phyloP scores from a whole-genome alignment of 2,113 vertebrate genomes.

The Mixornis gularis region DNA sequence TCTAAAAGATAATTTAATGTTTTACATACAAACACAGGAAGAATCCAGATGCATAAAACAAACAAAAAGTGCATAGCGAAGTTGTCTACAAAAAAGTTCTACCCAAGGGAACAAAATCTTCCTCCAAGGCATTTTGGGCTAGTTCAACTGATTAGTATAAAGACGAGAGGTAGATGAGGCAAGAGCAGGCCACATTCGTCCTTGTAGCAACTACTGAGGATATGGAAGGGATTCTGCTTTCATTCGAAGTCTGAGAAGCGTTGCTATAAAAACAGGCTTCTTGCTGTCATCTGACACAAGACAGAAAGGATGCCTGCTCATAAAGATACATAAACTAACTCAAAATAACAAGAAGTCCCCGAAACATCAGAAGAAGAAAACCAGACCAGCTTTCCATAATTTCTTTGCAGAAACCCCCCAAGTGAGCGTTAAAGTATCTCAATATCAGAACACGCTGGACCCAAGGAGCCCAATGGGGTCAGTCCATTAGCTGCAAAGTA shows the following conservation, averaged over 20 bases:
- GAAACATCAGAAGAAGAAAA: background rate
- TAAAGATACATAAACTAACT: background rate
- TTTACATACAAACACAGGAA: background rate
- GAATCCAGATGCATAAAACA: background rate
- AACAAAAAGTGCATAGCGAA: background rate
- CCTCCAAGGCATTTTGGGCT: background rate
- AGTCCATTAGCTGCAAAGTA: rapidly evolving
- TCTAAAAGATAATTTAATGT: background rate
- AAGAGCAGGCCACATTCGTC: background rate
- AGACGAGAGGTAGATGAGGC: background rate
- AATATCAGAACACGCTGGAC: rapidly evolving
- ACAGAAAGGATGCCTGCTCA: background rate
- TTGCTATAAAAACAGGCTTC: background rate
- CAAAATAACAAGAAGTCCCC: background rate
- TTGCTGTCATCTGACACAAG: background rate
- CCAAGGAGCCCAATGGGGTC: rapidly evolving
- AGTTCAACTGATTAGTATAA: background rate
- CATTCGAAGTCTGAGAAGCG: background rate
- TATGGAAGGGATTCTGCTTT: background rate
- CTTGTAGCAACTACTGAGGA: background rate
- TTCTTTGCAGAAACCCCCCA: background rate
- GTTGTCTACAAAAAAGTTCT: background rate
- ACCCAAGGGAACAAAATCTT: background rate
- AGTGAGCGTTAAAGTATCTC: background rate
- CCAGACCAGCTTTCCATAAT: background rate